Evolutionary conservation across 1,140 invertebrate genomes (phyloP).

Genomic region (Hesperophylax magnus): DNA sequence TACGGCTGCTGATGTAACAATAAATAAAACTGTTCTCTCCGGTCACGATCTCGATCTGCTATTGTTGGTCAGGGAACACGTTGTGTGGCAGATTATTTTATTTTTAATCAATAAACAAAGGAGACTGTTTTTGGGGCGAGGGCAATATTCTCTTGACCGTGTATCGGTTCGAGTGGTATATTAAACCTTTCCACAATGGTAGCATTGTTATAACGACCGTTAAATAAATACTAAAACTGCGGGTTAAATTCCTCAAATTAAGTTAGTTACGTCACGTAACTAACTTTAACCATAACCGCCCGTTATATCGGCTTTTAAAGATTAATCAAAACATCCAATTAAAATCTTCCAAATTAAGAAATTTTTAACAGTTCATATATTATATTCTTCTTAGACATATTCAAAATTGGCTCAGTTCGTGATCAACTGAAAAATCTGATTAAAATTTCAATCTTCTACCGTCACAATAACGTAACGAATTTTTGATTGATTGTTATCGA

Average conservation of each 20-base stretch:
- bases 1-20: slow-evolving; percentile 31
- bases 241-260: not conserved
- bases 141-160: slow-evolving; percentile 27
- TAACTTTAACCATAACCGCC: not conserved
- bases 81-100: slow-evolving; percentile 19
- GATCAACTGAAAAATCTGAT: slow-evolving; percentile 1
- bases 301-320: not conserved
- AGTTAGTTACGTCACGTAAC: slow-evolving; percentile 1
- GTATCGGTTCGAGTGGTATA: slow-evolving; percentile 11
- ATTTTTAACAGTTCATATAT: not conserved
- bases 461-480: not conserved
- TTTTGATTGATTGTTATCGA: slow-evolving; percentile 29
- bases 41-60: slow-evolving; percentile 32
- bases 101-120: slow-evolving; percentile 41
- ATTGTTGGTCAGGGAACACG: slow-evolving; percentile 8
- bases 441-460: not conserved
- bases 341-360: not conserved
- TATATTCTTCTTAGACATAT: not conserved
- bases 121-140: slow-evolving; percentile 32
- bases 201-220: slow-evolving; percentile 25
- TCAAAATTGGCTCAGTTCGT: not conserved
- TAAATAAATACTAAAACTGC: slow-evolving; percentile 17
- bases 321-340: too few species aligned
- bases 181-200: slow-evolving; percentile 17
- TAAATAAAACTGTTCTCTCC: slow-evolving; percentile 30